Evolutionary conservation across 2,797 vertebrate genomes (phyloP).

Genomic region (Oophaga sylvatica): DNA sequence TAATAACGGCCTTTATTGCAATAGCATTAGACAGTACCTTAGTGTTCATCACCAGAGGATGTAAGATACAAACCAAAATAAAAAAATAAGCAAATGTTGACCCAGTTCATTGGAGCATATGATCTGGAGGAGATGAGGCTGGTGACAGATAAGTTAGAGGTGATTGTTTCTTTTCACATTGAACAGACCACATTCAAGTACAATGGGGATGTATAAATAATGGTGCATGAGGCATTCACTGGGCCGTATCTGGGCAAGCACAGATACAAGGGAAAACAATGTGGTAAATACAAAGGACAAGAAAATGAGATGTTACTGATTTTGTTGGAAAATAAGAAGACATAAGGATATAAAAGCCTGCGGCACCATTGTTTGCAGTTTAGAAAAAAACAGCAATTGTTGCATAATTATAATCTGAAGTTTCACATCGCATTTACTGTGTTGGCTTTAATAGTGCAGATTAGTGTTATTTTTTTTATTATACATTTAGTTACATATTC

Average conservation of each 20-base stretch:
- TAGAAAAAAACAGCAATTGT: neutral
- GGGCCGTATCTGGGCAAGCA: neutral
- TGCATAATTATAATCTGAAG: neutral
- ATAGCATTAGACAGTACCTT: neutral
- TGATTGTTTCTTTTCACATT: neutral
- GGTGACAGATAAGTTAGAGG: neutral
- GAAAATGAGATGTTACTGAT: neutral
- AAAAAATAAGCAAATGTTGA: conserved; percentile 16
- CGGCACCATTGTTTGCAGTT: neutral
- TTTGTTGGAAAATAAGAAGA: neutral
- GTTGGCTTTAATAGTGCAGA: neutral
- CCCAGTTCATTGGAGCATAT: conserved; percentile 10
- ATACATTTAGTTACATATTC: neutral
- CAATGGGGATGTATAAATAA: conserved; percentile 3
- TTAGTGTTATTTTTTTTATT: no score
- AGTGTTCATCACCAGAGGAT: neutral
- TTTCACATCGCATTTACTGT: neutral
- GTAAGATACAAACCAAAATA: neutral
- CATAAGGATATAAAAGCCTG: neutral
- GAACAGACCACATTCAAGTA: neutral
- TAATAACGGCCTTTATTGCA: no score
- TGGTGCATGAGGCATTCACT: neutral
- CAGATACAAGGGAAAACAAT: neutral
- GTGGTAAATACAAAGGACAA: neutral
- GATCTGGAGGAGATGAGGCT: neutral